phyloP scores from a whole-genome alignment of 2,113 vertebrate genomes.

The Aphyosemion australe region DNA sequence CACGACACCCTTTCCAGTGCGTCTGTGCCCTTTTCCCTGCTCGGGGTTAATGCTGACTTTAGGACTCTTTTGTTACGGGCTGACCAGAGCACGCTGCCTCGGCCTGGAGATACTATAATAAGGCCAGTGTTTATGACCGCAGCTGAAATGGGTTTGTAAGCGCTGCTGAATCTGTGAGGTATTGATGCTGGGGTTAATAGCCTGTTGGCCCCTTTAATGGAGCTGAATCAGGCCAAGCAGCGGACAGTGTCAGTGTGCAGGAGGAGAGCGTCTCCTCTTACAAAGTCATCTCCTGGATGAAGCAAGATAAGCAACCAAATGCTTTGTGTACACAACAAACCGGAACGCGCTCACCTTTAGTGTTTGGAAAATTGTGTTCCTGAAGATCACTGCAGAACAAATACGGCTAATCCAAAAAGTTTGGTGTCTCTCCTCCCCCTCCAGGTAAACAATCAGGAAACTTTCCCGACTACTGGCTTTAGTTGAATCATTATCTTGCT shows the following conservation, averaged over 20 bases:
- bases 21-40: conserved; percentile 46
- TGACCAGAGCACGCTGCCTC: conserved; percentile 33
- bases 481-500: too few species aligned
- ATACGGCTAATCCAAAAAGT: too few species aligned
- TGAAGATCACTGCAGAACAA: too few species aligned
- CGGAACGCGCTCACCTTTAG: neutral
- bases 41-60: conserved; percentile 62
- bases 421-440: too few species aligned
- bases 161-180: conserved; percentile 65
- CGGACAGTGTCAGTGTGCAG: conserved; percentile 46
- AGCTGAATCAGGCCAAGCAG: conserved; percentile 64
- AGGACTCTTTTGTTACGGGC: conserved; percentile 58
- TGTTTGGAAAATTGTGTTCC: neutral
- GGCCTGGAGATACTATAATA: conserved; percentile 65
- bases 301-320: conserved; percentile 14
- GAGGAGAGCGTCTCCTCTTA: conserved; percentile 48
- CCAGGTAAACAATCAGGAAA: too few species aligned
- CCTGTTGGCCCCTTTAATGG: conserved; percentile 79
- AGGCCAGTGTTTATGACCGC: conserved; percentile 67
- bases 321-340: conserved; percentile 10
- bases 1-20: conserved; percentile 40
- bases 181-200: conserved; percentile 78
- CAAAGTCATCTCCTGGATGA: conserved; percentile 45
- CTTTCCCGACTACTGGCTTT: too few species aligned
- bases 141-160: conserved; percentile 73